Base-by-base conservation (phyloP, 2,113 vertebrate species). In the Progne subis region DNA sequence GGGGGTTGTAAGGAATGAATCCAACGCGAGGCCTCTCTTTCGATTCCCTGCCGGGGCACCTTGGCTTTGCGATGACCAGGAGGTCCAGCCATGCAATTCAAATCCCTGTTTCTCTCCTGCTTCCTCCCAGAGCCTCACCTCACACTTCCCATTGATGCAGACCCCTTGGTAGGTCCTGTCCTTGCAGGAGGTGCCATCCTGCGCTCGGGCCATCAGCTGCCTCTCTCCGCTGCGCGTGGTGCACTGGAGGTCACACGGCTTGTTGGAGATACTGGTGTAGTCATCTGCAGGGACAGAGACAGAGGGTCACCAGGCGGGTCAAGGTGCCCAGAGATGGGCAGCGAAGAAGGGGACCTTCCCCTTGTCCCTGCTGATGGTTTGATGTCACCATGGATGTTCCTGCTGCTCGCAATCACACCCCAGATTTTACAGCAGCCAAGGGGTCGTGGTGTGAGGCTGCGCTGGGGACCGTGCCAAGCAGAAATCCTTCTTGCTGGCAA, bases 191-290 rank as follows among this genome's bases (percentile, higher is more conserved):
- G 99, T 99, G 2, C 99, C 99, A 23, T 99, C 99, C 28, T 99
- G 98, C 37, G 99, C 99, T 5, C 79, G 98, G 43, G 98, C 98
- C 75, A 99, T 97, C 80, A 99, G 97, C 96, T 99, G 99, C 57
- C 98, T 97, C 97, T 99, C 99, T 12, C 98, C 98, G 2, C 97
- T 98, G 49, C 81, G 98, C 20, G 98, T 99, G 50, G 98, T 99
- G 80, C 99, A 99, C 80, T 99, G 99, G 67, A 99, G 98, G 96
- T 99, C 99, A 79, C 99, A 99, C 0, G 99, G 99, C 97, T 99
- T 99, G 86, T 98, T 99, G 96, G 99, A 99, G 97, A 99, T 99
- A 91, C 98, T 99, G 96, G 98, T 99, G 95, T 99, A 98, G 97
- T 99, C 99, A 94, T 99, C 99, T 99, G 69, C 76, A 86, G 65